Evolutionary conservation across 2,113 vertebrate species (phyloP), one percentile per base, ranked within the genome.

Genomic region (Phalacrocorax pelagicus): DNA sequence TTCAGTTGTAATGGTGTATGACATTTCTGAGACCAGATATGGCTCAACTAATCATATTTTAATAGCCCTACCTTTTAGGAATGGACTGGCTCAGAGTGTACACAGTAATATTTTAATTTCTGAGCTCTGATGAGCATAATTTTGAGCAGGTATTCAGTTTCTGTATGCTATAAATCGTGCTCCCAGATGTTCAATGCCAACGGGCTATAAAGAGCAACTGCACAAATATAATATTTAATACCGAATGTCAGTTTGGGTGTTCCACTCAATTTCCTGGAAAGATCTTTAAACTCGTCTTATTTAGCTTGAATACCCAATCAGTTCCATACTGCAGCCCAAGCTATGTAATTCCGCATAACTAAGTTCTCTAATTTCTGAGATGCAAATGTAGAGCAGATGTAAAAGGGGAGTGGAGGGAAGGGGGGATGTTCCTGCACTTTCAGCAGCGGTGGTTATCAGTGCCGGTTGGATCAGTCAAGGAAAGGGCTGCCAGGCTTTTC

Each of bases 261-360:
- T 98, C 98, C 98, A 98, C 97, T 98, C 98, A 98, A 98, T 98
- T 98, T 98, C 98, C 98, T 98, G 98, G 97, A 96, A 97, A 97
- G 98, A 98, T 97, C 96, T 98, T 97, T 96, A 98, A 98, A 98
- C 94, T 96, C 94, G 32, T 97, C 98, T 98, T 96, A 93, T 97
- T 97, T 90, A 96, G 96, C 97, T 81, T 79, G 98, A 98, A 44
- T 94, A 74, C 46, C 97, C 98, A 98, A 98, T 98, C 98, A 98
- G 96, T 96, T 96, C 96, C 95, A 83, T 91, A 75, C 96, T 87
- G 81, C n/a, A 78, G 96, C 94, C 96, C 12, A 3, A 95, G 97
- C 97, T 97, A 79, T 96, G 94, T 82, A 97, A 97, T 97, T 96
- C 98, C 74, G 5, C 94, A 96, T 94, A 98, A 87, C 98, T 88